Evolutionary conservation across 2,888 invertebrate species (phyloP).

Genomic region (Eristalinus aeneus): DNA sequence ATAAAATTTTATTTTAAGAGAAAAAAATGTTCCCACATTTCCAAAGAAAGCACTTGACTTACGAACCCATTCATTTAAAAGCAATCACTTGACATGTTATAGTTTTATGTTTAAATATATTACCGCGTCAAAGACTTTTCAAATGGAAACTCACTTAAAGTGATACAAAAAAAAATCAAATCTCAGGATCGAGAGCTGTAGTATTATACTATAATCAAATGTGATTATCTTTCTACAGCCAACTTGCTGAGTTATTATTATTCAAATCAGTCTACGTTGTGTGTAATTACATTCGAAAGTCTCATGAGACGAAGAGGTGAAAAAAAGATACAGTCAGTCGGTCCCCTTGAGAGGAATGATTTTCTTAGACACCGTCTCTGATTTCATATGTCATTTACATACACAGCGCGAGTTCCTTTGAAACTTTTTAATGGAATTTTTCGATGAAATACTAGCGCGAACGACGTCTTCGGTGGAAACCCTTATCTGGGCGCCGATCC

Average conservation of each 20-base stretch:
- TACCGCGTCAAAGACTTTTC: neutral
- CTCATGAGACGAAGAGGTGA: conserved; percentile 17
- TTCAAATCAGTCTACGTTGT: conserved; percentile 56
- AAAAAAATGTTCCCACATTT: no score
- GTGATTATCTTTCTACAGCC: conserved; percentile 20
- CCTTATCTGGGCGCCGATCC: neutral
- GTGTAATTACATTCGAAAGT: conserved; percentile 61
- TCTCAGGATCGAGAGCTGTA: conserved; percentile 38
- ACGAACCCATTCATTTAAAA: no score
- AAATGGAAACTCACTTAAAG: neutral
- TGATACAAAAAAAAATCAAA: neutral
- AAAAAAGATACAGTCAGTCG: conserved; percentile 25
- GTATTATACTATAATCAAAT: conserved; percentile 51
- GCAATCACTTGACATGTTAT: no score
- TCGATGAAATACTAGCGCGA: conserved; percentile 9
- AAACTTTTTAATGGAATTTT: conserved; percentile 60
- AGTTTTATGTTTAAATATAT: no score
- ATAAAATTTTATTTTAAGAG: no score
- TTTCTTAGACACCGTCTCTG: neutral
- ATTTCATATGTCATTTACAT: conserved; percentile 17
- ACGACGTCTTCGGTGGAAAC: conserved; percentile 5
- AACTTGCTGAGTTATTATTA: conserved; percentile 42
- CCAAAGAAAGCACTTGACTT: no score
- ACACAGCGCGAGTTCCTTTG: conserved; percentile 4
- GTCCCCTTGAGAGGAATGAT: conserved; percentile 6